Evolutionary conservation across 64 coral and sea anemone species (phyloP).

Genomic region (Actinia equina): DNA sequence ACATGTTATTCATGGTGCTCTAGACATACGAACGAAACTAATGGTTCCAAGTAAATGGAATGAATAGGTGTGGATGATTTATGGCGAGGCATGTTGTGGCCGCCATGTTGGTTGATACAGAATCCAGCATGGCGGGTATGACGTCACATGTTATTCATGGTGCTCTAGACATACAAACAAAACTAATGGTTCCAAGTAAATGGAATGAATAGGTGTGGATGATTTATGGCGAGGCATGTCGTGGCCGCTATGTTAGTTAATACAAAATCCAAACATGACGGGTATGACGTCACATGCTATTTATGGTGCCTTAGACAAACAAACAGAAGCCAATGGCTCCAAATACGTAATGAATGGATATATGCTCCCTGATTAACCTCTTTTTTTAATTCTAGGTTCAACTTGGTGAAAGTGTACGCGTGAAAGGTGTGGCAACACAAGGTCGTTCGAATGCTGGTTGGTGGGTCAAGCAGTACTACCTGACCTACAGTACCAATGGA

Average conservation of each 20-base stretch:
- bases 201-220: too few species aligned
- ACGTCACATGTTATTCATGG: constrained; percentile 32
- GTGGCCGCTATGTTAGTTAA: too few species aligned
- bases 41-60: constrained; percentile 59
- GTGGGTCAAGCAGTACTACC: constrained; percentile 69
- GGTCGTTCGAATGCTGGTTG: constrained; percentile 66
- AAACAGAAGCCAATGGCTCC: constrained; percentile 66
- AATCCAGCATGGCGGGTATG: too few species aligned
- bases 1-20: constrained; percentile 52
- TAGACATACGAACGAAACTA: constrained; percentile 46
- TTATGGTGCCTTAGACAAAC: constrained; percentile 59
- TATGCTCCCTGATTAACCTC: not conserved
- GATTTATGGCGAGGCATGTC: too few species aligned
- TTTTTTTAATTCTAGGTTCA: not conserved
- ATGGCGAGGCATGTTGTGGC: too few species aligned
- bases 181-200: constrained; percentile 78
- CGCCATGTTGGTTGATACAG: too few species aligned
- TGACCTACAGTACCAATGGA: constrained; percentile 46
- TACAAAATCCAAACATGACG: too few species aligned
- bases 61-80: too few species aligned
- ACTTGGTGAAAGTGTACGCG: constrained; percentile 8
- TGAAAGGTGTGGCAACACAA: constrained; percentile 70
- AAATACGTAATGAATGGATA: constrained; percentile 19
- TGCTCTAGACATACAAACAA: constrained; percentile 41
- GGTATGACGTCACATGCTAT: too few species aligned